Conservation (phyloP, 2,888 invertebrate species). For the Drosophila acutilabella region DNA sequence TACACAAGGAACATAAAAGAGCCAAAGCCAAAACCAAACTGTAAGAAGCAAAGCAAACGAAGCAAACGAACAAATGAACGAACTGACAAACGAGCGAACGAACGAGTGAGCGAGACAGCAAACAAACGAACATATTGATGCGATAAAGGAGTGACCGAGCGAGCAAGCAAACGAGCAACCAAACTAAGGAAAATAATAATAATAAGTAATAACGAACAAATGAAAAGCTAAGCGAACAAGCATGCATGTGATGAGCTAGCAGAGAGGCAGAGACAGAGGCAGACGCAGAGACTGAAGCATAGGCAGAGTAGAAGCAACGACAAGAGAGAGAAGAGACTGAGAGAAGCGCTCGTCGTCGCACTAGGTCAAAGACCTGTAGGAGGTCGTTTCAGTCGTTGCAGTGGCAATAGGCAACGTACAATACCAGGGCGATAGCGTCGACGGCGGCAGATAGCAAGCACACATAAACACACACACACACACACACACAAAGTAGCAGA, state of each 20-base stretch:
- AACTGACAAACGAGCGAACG: constrained; percentile 17
- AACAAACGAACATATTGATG: constrained; percentile 2
- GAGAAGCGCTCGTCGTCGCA: constrained; percentile 55
- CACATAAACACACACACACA: constrained; percentile 40
- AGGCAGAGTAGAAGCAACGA: not conserved
- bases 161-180: constrained; percentile 29
- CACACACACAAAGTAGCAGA: constrained; percentile 25
- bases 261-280: constrained; percentile 2
- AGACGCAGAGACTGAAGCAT: constrained; percentile 4
- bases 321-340: constrained; percentile 30
- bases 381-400: constrained; percentile 84
- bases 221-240: constrained; percentile 58
- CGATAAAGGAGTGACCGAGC: constrained; percentile 20
- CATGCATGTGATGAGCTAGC: constrained; percentile 7
- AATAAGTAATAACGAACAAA: constrained; percentile 68
- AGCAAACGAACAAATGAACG: constrained; percentile 21
- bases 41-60: constrained; percentile 25
- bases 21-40: constrained; percentile 51
- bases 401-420: constrained; percentile 81
- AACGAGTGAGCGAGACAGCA: constrained; percentile 19
- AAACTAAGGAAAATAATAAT: constrained; percentile 51
- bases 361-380: constrained; percentile 85
- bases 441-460: constrained; percentile 73
- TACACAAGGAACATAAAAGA: constrained; percentile 33
- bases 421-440: constrained; percentile 72